Evolutionary conservation across 2,888 invertebrate species (phyloP).

Genomic region (Ctenicera cuprea): DNA sequence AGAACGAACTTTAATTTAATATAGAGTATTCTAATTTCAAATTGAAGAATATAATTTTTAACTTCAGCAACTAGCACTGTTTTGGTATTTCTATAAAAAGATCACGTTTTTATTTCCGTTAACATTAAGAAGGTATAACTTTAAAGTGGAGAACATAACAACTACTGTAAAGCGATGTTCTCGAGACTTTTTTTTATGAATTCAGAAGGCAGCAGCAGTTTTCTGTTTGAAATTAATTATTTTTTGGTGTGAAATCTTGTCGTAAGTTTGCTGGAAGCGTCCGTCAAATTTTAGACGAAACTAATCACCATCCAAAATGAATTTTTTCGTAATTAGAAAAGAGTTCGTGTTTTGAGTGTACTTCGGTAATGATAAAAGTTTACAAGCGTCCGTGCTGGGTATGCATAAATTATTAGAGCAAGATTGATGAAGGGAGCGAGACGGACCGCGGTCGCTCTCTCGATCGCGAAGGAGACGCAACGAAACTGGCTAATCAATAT

Average conservation of each 20-base stretch:
- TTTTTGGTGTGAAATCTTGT: slow-evolving; percentile 12
- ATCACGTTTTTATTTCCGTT: too few relatives aligned
- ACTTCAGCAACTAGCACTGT: too few relatives aligned
- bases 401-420: slow-evolving; percentile 63
- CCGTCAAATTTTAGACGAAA: slow-evolving; percentile 55
- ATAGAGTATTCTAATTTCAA: too few relatives aligned
- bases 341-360: slow-evolving; percentile 54
- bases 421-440: slow-evolving; percentile 62
- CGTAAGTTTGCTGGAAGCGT: slow-evolving; percentile 48
- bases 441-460: slow-evolving; percentile 36
- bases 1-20: too few relatives aligned
- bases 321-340: slow-evolving; percentile 59
- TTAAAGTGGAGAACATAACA: too few relatives aligned
- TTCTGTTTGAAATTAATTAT: not conserved
- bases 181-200: too few relatives aligned
- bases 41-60: too few relatives aligned
- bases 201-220: too few relatives aligned
- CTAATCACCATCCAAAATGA: slow-evolving; percentile 56
- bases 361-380: slow-evolving; percentile 63
- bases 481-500: slow-evolving; percentile 50
- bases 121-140: too few relatives aligned
- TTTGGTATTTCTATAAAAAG: too few relatives aligned
- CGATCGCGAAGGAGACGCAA: slow-evolving; percentile 46
- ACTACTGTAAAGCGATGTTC: too few relatives aligned
- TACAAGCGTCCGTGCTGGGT: slow-evolving; percentile 58